Evolutionary conservation across 1,140 invertebrate species (phyloP).

Genomic region (Calliopsis andreniformis): DNA sequence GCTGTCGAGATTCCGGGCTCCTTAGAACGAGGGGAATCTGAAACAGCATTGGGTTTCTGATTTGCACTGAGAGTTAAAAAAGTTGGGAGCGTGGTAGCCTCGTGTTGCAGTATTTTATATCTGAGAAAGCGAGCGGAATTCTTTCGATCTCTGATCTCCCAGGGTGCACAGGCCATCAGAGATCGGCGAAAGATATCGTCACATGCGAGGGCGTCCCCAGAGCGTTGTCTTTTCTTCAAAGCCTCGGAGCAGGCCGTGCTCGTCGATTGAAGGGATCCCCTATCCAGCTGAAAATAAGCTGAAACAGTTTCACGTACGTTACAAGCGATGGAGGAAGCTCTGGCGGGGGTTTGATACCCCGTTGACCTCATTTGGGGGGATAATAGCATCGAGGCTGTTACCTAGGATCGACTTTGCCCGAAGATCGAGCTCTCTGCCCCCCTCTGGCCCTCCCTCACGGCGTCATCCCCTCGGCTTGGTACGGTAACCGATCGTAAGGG

Average conservation of each 20-base stretch:
- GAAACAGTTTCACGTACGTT: constrained; percentile 15
- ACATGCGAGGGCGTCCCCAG: not conserved
- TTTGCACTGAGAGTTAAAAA: too few relatives aligned
- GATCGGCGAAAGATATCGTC: constrained; percentile 21
- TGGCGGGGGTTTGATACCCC: constrained; percentile 23
- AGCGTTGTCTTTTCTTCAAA: constrained; percentile 8
- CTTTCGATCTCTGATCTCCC: not conserved
- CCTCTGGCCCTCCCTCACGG: not conserved
- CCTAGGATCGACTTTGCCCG: constrained; percentile 40
- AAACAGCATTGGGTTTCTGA: too few relatives aligned
- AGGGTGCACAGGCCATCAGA: not conserved
- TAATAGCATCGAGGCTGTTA: constrained; percentile 45
- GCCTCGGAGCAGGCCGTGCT: not conserved
- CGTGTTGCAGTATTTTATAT: too few relatives aligned
- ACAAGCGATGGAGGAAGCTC: not conserved
- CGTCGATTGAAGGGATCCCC: not conserved
- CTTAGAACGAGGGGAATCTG: too few relatives aligned
- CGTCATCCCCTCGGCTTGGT: constrained; percentile 14
- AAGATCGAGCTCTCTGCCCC: constrained; percentile 37
- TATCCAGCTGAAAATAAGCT: constrained; percentile 21
- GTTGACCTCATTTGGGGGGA: constrained; percentile 45
- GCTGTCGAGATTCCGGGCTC: too few relatives aligned
- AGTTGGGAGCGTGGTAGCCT: too few relatives aligned
- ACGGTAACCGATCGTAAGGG: constrained; percentile 52
- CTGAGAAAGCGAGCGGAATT: too few relatives aligned